phyloP scores from a whole-genome alignment of 2,113 vertebrate genomes.

The Chaetops frenatus region DNA sequence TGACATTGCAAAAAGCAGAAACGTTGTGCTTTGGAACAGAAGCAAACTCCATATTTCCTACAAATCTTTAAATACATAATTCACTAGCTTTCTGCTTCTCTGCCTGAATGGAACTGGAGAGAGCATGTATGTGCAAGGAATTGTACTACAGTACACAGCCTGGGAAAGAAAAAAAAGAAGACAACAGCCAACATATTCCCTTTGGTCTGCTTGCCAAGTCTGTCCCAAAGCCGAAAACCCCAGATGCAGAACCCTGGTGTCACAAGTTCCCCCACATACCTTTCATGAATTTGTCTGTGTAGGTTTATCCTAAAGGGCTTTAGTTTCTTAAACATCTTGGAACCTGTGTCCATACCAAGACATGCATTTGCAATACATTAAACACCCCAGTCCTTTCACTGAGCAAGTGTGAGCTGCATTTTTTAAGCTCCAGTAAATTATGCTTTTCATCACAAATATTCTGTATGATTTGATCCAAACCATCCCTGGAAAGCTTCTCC shows the following conservation, averaged over 20 bases:
- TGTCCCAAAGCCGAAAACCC: neutral
- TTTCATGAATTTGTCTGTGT: neutral
- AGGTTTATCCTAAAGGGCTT: neutral
- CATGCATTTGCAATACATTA: neutral
- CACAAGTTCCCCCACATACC: neutral
- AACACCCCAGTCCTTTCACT: neutral
- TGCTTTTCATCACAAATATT: conserved; percentile 16
- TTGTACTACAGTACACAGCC: neutral
- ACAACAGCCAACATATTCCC: neutral
- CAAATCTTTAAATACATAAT: neutral
- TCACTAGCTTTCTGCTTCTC: neutral
- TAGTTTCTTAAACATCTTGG: neutral
- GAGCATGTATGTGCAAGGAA: neutral
- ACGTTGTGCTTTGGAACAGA: neutral
- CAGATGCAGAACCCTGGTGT: neutral
- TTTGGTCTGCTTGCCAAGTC: neutral
- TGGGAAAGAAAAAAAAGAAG: neutral
- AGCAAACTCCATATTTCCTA: neutral
- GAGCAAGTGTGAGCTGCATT: neutral
- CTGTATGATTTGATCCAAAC: conserved; percentile 5
- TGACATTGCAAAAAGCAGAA: neutral
- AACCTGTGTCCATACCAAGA: neutral
- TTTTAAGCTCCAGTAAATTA: neutral
- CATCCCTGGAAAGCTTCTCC: neutral
- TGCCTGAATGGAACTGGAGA: neutral